Percentiles rank a stretch among this genome's conserved stretches.
phyloP scores from a whole-genome alignment of 2,888 invertebrate genomes.

The Xiphydria camelus region DNA sequence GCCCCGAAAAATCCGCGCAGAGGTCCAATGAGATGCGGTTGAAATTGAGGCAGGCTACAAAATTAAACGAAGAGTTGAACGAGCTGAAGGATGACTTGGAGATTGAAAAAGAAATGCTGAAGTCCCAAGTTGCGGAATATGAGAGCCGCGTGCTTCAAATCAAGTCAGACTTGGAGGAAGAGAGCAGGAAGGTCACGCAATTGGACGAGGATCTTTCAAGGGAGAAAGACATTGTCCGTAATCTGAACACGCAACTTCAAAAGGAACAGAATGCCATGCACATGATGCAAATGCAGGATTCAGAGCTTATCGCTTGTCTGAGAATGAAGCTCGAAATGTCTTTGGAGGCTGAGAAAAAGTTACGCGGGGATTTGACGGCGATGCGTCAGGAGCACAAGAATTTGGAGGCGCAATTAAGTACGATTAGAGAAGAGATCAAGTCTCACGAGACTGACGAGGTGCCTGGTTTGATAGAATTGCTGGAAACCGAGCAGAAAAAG shows the following conservation, averaged over 20 bases:
- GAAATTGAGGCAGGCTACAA: constrained; percentile 36
- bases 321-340: constrained; percentile 63
- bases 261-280: constrained; percentile 37
- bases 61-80: constrained; percentile 43
- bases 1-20: constrained; percentile 31
- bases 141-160: constrained; percentile 49
- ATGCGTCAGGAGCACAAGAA: constrained; percentile 61
- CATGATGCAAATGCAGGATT: constrained; percentile 39
- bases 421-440: constrained; percentile 35
- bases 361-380: constrained; percentile 64
- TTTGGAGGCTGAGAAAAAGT: constrained; percentile 66
- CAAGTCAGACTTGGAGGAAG: constrained; percentile 45
- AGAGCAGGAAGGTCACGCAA: constrained; percentile 36
- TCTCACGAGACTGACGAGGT: constrained; percentile 21
- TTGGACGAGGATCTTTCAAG: constrained; percentile 44
- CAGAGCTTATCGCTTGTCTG: constrained; percentile 48
- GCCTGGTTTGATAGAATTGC: constrained; percentile 26
- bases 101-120: constrained; percentile 46
- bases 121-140: constrained; percentile 48
- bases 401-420: constrained; percentile 54
- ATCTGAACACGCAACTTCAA: constrained; percentile 42
- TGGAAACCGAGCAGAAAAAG: constrained; percentile 36
- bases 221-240: constrained; percentile 40
- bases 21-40: constrained; percentile 29
- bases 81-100: constrained; percentile 46